Percentiles rank a stretch among this genome's conserved stretches.
Evolutionary conservation across 2,113 vertebrate genomes (phyloP).

Genomic region (Numenius arquata): DNA sequence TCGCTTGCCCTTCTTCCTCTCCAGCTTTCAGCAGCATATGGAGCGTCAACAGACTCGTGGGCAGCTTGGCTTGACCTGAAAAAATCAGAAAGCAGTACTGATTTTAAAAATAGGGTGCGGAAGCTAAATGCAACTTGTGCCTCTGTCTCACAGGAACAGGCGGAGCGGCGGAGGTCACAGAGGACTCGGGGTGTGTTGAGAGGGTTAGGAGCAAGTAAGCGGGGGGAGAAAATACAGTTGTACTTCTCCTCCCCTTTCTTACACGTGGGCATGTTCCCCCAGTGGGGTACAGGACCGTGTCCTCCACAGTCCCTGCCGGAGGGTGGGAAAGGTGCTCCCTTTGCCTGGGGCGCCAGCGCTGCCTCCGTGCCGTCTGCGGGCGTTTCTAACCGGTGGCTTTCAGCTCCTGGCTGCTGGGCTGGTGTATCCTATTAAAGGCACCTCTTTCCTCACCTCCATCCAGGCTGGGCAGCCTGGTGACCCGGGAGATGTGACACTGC

Average conservation of each 20-base stretch:
- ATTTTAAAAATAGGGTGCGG: constrained; percentile 41
- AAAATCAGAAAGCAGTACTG: constrained; percentile 31
- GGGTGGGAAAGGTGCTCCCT: background rate
- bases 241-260: background rate
- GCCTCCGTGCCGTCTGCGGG: background rate
- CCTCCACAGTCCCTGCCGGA: background rate
- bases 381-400: background rate
- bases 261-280: background rate
- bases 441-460: background rate
- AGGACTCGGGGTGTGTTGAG: background rate
- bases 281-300: background rate
- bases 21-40: constrained; percentile 32
- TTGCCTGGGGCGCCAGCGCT: fast-evolving
- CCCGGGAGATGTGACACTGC: background rate
- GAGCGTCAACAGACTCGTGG: constrained; percentile 20
- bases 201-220: background rate
- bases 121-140: background rate
- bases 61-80: constrained; percentile 43
- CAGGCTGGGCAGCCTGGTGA: background rate
- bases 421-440: background rate
- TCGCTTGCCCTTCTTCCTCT: constrained; percentile 27
- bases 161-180: background rate
- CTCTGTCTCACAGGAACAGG: constrained; percentile 10
- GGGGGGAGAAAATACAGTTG: background rate
- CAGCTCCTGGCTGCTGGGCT: background rate